Percentiles rank a stretch among this genome's conserved stretches.
Evolutionary conservation across 2,888 invertebrate species (phyloP).

Genomic region (Andrena fulva): DNA sequence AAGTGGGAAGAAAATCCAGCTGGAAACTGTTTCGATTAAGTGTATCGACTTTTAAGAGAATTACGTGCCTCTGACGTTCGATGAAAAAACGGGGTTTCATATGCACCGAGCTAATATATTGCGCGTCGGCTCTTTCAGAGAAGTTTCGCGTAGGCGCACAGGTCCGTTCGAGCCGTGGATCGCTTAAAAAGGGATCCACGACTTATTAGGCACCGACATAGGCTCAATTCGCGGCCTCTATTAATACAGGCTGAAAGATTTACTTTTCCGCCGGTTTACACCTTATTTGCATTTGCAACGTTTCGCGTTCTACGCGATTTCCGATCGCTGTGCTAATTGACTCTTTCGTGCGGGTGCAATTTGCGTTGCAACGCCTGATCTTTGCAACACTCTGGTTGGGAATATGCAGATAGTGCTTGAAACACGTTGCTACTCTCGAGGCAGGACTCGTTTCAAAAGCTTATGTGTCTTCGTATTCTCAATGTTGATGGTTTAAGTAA

Average conservation of each 20-base stretch:
- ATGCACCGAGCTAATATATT: constrained; percentile 69
- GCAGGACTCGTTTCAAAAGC: too few relatives aligned
- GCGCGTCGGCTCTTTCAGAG: constrained; percentile 76
- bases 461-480: too few relatives aligned
- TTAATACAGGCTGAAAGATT: constrained; percentile 65
- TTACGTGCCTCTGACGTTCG: constrained; percentile 20
- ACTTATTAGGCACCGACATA: constrained; percentile 81
- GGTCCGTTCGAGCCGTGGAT: constrained; percentile 55
- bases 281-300: constrained; percentile 19
- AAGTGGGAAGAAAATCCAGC: not conserved
- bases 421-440: too few relatives aligned
- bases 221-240: constrained; percentile 72
- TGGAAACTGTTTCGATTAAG: not conserved
- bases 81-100: constrained; percentile 14
- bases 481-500: too few relatives aligned
- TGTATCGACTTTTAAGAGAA: constrained; percentile 8
- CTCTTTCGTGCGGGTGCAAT: not conserved
- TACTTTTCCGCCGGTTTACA: constrained; percentile 43
- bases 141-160: constrained; percentile 76
- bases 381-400: not conserved
- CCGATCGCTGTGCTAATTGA: constrained; percentile 27
- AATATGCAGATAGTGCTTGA: not conserved
- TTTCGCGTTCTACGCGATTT: constrained; percentile 23
- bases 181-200: constrained; percentile 73
- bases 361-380: not conserved